Conservation (phyloP, 2,113 vertebrate species). For the Trematocara marginatum region DNA sequence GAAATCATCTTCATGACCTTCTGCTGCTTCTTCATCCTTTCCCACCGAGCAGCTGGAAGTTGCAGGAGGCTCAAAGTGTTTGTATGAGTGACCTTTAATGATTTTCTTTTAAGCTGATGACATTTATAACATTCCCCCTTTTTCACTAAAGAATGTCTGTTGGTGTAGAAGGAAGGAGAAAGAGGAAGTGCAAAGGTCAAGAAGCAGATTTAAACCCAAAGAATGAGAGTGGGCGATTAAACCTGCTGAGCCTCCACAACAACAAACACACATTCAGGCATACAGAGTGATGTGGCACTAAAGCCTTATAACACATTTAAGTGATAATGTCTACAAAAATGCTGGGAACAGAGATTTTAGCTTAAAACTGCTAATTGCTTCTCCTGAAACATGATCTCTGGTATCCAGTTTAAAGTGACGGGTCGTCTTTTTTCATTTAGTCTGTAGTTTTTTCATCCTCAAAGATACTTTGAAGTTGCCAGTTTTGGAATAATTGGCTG, state of each 20-base stretch:
- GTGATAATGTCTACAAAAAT: not conserved
- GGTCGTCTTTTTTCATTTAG: not conserved
- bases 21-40: not conserved
- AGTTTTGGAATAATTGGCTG: not conserved
- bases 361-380: not conserved
- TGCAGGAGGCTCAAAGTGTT: not conserved
- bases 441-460: not conserved
- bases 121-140: not conserved
- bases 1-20: not conserved
- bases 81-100: not conserved
- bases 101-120: not conserved
- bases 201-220: not conserved
- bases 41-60: not conserved
- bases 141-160: not conserved
- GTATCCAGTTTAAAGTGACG: not conserved
- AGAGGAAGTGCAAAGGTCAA: constrained; percentile 2
- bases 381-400: not conserved
- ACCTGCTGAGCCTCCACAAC: not conserved
- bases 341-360: not conserved
- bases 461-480: not conserved
- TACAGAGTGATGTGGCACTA: not conserved
- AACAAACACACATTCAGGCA: not conserved
- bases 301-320: not conserved
- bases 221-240: not conserved
- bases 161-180: not conserved